Percentiles rank a stretch among this genome's conserved stretches.
Conservation (phyloP, 2,888 invertebrate species). For the Tortrix viridana region DNA sequence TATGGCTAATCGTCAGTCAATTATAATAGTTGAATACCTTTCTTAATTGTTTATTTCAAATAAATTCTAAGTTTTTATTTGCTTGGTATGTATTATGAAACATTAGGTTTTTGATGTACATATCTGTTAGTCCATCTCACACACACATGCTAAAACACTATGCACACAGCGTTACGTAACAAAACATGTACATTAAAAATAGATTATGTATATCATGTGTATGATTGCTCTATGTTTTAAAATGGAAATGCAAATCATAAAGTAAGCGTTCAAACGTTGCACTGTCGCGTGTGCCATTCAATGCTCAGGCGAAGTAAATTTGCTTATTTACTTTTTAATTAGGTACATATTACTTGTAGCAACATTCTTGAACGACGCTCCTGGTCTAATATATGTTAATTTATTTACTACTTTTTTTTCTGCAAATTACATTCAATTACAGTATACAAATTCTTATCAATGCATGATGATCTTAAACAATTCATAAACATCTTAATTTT, state of each 20-base stretch:
- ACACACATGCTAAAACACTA: constrained; percentile 41
- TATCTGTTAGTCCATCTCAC: constrained; percentile 38
- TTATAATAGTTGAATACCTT: too few species aligned
- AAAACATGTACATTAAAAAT: constrained; percentile 38
- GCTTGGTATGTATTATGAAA: constrained; percentile 6
- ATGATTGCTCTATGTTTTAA: constrained; percentile 39
- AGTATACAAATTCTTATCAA: too few species aligned
- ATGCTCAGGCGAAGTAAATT: constrained; percentile 58
- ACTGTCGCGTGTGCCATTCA: constrained; percentile 54
- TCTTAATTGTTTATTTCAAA: too few species aligned
- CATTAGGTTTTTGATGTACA: not conserved
- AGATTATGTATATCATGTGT: constrained; percentile 26
- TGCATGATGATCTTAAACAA: too few species aligned
- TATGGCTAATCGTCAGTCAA: too few species aligned
- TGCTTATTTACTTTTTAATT: not conserved
- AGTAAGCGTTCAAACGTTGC: constrained; percentile 64
- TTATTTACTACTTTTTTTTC: too few species aligned
- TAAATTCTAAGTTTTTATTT: too few species aligned
- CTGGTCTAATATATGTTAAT: constrained; percentile 14
- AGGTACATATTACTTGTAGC: constrained; percentile 1
- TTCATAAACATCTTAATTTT: too few species aligned
- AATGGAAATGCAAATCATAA: constrained; percentile 53
- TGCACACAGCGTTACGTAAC: constrained; percentile 46
- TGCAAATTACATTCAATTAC: too few species aligned
- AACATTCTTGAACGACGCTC: constrained; percentile 3